These are phyloP conservation scores for Acronicta leporina DNA, from an alignment of 2,888 invertebrate genomes.

Conservation along the genomic window DNA sequence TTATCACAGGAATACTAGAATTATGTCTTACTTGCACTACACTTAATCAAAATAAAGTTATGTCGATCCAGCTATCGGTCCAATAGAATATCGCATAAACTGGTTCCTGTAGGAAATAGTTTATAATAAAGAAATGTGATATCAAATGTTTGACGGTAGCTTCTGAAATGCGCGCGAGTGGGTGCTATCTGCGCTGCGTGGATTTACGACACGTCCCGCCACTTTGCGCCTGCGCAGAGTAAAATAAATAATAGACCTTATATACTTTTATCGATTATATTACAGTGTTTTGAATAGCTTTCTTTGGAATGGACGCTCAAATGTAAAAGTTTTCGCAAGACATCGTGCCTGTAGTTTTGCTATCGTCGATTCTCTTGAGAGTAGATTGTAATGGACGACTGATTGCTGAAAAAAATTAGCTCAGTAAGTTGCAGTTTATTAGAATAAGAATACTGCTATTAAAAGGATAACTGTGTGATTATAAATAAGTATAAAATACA, in stretches of 20 bases:
- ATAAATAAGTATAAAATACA: not conserved
- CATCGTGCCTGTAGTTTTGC: constrained; percentile 1
- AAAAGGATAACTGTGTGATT: not conserved
- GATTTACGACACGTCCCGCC: constrained; percentile 72
- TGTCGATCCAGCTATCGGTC: constrained; percentile 40
- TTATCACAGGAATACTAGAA: constrained; percentile 15
- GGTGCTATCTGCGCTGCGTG: constrained; percentile 69
- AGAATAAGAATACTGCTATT: no score
- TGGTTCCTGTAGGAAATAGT: constrained; percentile 56
- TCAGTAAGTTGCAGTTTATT: no score
- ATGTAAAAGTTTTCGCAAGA: constrained; percentile 33
- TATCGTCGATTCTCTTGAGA: not conserved
- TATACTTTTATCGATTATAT: constrained; percentile 50
- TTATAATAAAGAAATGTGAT: constrained; percentile 71
- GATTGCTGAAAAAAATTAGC: no score
- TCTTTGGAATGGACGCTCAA: constrained; percentile 33
- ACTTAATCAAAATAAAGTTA: constrained; percentile 50
- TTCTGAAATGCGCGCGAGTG: constrained; percentile 82
- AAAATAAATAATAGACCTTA: constrained; percentile 49
- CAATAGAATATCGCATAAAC: constrained; percentile 54
- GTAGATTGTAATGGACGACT: no score
- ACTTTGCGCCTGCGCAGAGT: constrained; percentile 62
- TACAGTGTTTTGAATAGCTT: constrained; percentile 38
- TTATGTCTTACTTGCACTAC: constrained; percentile 28
- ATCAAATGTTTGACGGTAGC: constrained; percentile 78